Evolutionary conservation across 2,797 vertebrate genomes (phyloP).

Genomic region (Mormyrus hasselquistii): DNA sequence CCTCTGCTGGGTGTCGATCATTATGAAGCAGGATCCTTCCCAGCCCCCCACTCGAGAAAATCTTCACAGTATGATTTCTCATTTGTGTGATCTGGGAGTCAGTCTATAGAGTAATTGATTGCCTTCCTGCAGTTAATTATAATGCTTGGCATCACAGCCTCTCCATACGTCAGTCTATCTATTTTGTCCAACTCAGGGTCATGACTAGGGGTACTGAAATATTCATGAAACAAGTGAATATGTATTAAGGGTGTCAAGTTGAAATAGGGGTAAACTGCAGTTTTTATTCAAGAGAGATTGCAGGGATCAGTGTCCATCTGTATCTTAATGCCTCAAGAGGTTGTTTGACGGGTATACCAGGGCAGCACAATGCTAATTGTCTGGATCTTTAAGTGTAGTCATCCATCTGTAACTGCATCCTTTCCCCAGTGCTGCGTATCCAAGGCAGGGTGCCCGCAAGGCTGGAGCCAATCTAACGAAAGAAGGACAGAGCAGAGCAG

Average conservation of each 20-base stretch:
- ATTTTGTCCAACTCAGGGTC: conserved; percentile 2
- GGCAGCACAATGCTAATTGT: neutral
- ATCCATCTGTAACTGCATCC: neutral
- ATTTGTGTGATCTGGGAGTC: neutral
- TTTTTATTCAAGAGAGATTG: neutral
- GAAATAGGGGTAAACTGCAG: neutral
- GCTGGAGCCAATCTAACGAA: neutral
- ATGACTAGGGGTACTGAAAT: neutral
- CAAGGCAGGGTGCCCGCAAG: neutral
- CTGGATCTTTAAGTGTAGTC: neutral
- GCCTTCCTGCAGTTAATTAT: neutral
- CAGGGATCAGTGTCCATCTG: neutral
- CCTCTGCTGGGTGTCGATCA: neutral
- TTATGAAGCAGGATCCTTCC: neutral
- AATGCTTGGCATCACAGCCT: neutral
- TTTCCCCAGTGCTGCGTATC: neutral
- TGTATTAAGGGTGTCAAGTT: neutral
- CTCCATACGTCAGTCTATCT: neutral
- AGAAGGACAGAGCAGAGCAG: neutral
- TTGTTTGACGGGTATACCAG: neutral
- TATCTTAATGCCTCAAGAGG: neutral
- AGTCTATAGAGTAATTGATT: neutral
- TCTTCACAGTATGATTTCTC: neutral
- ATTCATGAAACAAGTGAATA: conserved; percentile 2
- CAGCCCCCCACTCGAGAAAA: neutral